Base-by-base conservation (phyloP, 2,888 invertebrate species). In the Isoperla grammatica region DNA sequence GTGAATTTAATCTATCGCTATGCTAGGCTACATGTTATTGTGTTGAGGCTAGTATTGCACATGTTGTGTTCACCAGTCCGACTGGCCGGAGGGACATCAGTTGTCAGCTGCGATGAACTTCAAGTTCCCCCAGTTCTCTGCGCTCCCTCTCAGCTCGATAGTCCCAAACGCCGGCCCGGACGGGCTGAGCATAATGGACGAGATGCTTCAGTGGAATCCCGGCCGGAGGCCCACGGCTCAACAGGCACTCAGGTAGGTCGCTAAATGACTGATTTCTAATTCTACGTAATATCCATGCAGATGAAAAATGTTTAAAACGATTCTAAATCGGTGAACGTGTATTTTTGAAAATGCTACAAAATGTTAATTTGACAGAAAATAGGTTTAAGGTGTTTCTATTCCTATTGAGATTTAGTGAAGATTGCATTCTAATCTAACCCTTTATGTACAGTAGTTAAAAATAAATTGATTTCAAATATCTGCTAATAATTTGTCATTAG, bases 21-120 rank as follows among this genome's bases (percentile, higher is more conserved):
- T n/a, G n/a, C n/a, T n/a, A n/a, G n/a, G n/a, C n/a, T n/a, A n/a
- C n/a, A n/a, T n/a, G n/a, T n/a, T n/a, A n/a, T n/a, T n/a, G n/a
- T n/a, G n/a, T n/a, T n/a, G n/a, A n/a, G n/a, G n/a, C n/a, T n/a
- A n/a, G n/a, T n/a, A n/a, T n/a, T n/a, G n/a, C n/a, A n/a, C n/a
- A n/a, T 54, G 42, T 56, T 62, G 49, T 60, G 67, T 70, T n/a
- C 67, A 35, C 2, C 53, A 90, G 86, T 87, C 84, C 67, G 89
- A 90, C 65, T 99, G 98, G 98, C 86, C 92, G 1, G 98, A 98
- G 71, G 98, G 98, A 3, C 91, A 90, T 75, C 87, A 90, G 65
- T 78, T 99, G 64, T 96, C 98, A 0, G 84, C 89, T 3, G 87
- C 90, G 56, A 91, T 99, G 81, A 96, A 97, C 69, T 97, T 98